These are phyloP conservation scores for Prionailurus viverrinus DNA, from an alignment of 2,113 vertebrate species.

Conservation along the genomic window DNA sequence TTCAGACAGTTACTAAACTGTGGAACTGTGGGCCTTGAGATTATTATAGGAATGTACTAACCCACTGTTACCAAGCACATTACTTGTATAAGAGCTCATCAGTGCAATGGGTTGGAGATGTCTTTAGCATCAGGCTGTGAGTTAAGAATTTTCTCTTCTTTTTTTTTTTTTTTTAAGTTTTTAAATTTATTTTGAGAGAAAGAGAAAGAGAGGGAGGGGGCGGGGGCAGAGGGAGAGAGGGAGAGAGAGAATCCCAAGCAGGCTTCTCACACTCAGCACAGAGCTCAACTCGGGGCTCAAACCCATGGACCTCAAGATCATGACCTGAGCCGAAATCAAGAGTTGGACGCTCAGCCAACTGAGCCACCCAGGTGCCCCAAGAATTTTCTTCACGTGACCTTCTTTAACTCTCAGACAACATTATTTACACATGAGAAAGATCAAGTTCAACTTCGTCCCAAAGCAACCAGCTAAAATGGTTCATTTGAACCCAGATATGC, in stretches of 20 bases:
- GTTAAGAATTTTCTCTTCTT: not conserved
- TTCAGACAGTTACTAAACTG: not conserved
- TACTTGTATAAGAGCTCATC: not conserved
- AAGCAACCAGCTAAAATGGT: slow-evolving; percentile 9
- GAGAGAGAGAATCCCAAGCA: no score
- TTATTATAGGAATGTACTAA: not conserved
- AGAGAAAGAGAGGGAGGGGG: no score
- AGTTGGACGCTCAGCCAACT: no score
- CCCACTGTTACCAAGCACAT: not conserved
- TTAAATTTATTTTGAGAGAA: no score
- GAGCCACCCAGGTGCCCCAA: no score
- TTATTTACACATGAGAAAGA: not conserved
- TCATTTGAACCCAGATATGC: not conserved
- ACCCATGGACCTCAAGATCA: no score
- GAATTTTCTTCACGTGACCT: not conserved
- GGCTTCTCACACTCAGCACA: no score
- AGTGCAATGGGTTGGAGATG: not conserved
- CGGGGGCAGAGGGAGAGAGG: no score
- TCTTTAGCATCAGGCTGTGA: not conserved
- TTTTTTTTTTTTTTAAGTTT: no score
- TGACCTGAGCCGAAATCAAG: no score
- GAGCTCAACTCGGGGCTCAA: no score
- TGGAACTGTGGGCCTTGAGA: not conserved
- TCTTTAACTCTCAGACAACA: not conserved
- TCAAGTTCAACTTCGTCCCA: not conserved